phyloP scores from a whole-genome alignment of 2,888 invertebrate genomes.

The Dastarcus helophoroides region DNA sequence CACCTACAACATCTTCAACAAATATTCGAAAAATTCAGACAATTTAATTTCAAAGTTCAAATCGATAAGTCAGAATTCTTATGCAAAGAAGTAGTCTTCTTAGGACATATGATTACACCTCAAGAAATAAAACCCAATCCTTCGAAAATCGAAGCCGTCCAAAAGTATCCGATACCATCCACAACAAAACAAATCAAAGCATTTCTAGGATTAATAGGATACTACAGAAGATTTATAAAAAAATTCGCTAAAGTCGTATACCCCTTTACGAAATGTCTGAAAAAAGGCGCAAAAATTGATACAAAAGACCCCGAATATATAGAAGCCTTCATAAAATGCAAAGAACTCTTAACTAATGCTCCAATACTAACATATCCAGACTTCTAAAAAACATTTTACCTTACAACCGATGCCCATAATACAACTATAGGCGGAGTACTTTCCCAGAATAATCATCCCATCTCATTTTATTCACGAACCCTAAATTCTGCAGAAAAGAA shows the following conservation, averaged over 20 bases:
- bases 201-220: constrained; percentile 13
- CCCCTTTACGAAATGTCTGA: constrained; percentile 9
- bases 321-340: constrained; percentile 15
- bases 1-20: constrained; percentile 13
- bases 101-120: constrained; percentile 16
- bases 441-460: constrained; percentile 14
- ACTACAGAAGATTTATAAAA: constrained; percentile 9
- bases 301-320: constrained; percentile 10
- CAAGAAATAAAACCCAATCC: constrained; percentile 17
- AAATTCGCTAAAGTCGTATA: constrained; percentile 10
- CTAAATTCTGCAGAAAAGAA: constrained; percentile 17
- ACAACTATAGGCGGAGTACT: constrained; percentile 15
- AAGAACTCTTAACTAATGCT: constrained; percentile 16
- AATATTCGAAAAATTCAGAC: constrained; percentile 14
- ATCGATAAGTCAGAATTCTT: no score
- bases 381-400: constrained; percentile 13
- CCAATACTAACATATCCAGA: constrained; percentile 16
- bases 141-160: constrained; percentile 8
- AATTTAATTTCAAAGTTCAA: constrained; percentile 14
- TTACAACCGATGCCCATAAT: constrained; percentile 17
- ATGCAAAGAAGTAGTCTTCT: constrained; percentile 11
- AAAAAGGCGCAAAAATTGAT: constrained; percentile 10
- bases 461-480: constrained; percentile 16
- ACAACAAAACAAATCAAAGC: constrained; percentile 16
- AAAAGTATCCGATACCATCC: constrained; percentile 15